Conservation (phyloP, 2,113 vertebrate genomes). For the Sciurus niger region DNA sequence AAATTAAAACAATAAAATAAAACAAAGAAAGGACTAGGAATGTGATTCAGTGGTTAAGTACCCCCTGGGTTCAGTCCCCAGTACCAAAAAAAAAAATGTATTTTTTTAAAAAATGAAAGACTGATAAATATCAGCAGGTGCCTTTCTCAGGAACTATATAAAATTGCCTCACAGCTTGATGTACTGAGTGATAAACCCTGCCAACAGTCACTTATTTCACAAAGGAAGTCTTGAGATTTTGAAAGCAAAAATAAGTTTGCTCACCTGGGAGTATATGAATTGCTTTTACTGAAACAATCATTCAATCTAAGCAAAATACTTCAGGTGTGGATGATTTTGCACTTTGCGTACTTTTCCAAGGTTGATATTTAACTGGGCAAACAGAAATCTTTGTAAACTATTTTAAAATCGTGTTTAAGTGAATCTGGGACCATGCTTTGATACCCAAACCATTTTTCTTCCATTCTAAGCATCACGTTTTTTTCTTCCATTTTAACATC, state of each 20-base stretch:
- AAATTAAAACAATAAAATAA: background rate
- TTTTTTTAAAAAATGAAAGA: background rate
- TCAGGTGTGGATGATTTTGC: background rate
- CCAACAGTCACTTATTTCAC: background rate
- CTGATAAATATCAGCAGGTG: background rate
- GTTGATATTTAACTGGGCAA: background rate
- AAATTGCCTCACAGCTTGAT: background rate
- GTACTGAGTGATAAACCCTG: background rate
- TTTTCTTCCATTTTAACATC: background rate
- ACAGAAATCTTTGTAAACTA: background rate
- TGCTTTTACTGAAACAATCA: background rate
- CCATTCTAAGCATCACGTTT: background rate
- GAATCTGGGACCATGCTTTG: background rate
- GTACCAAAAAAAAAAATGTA: background rate
- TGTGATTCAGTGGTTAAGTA: background rate
- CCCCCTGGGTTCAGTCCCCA: background rate
- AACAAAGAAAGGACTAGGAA: background rate
- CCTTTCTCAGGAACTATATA: background rate
- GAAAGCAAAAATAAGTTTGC: background rate
- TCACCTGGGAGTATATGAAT: background rate
- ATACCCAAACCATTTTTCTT: background rate
- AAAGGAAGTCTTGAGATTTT: background rate
- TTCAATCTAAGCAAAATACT: background rate
- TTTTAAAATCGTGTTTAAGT: background rate
- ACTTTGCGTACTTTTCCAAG: background rate